Evolutionary conservation across 2,888 invertebrate genomes (phyloP), one percentile per base, ranked within the genome.

Genomic region (Acronicta psi): DNA sequence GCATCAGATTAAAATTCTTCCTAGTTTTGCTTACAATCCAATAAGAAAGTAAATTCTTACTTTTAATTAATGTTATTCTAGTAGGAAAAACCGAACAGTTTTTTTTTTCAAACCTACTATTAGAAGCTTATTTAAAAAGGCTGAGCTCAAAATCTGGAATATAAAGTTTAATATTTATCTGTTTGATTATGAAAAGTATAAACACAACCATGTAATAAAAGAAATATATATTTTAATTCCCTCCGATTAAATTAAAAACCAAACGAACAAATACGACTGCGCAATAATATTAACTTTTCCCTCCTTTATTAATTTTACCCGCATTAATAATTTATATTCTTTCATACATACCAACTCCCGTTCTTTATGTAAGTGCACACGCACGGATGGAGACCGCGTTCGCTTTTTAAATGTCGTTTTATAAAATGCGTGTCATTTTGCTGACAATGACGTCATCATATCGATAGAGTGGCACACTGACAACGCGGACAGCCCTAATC

Each of bases 401-500:
- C 58, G 25, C 47, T 60, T 66, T 73, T 66, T 56, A 47, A 55
- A 62, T 66, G 52, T 61, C 51, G 63, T 47, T 54, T 29, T 42
- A 37, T 36, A 69, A 34, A 63, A 57, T 51, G 60, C 66, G 29
- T 63, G 68, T 62, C 68, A 70, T 56, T 65, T 43, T 60, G 60
- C 51, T 46, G 62, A 70, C 75, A 75, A 66, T 73, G 59, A 60
- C 52, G 55, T 58, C 60, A 54, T 55, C 43, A 45, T 55, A 38
- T 54, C 47, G 58, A 56, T 52, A 55, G 37, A 69, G 44, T 75
- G 11, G 29, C 29, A 11, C 2, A 11, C 10, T 29, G 73, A 73
- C 73, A 72, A 25, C 52, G 43, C 37, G 49, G 57, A 44, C 74
- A 46, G 20, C 76, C 76, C 76, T 69, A 66, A 64, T 59, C 66